These are phyloP conservation scores for Ameiurus melas DNA, from an alignment of 2,113 vertebrate genomes.

Conservation along the genomic window DNA sequence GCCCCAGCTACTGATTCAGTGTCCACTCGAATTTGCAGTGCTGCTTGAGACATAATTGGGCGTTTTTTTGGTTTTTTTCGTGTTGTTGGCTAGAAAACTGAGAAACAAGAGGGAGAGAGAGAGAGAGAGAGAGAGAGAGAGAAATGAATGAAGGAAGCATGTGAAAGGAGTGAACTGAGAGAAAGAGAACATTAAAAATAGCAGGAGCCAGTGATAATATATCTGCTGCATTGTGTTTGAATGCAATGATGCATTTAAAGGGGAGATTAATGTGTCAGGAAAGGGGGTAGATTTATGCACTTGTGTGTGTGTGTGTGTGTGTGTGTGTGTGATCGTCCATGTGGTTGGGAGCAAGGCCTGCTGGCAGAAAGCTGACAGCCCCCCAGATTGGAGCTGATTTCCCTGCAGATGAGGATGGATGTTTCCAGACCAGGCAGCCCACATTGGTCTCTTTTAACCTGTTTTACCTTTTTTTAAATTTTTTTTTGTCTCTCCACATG, in stretches of 20 bases:
- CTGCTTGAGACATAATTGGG: slow-evolving; percentile 49
- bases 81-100: slow-evolving; percentile 11
- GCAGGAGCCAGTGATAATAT: slow-evolving; percentile 43
- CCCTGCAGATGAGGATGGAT: slow-evolving; percentile 52
- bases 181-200: slow-evolving; percentile 41
- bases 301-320: slow-evolving; percentile 27
- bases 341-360: slow-evolving; percentile 36
- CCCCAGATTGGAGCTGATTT: slow-evolving; percentile 50
- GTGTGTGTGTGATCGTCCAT: slow-evolving; percentile 20
- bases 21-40: slow-evolving; percentile 46
- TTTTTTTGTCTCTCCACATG: not conserved
- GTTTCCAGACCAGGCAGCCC: slow-evolving; percentile 35
- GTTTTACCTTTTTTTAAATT: slow-evolving; percentile 7
- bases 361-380: slow-evolving; percentile 47
- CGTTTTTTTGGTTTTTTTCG: slow-evolving; percentile 19
- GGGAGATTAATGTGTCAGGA: slow-evolving; percentile 59
- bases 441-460: slow-evolving; percentile 13
- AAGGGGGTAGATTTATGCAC: slow-evolving; percentile 46
- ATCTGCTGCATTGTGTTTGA: slow-evolving; percentile 37
- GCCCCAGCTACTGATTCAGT: slow-evolving; percentile 49
- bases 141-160: slow-evolving; percentile 2
- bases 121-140: not conserved
- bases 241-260: slow-evolving; percentile 56
- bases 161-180: not conserved
- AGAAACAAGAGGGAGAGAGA: slow-evolving; percentile 6